A percentile compares a stretch with the other conserved stretches of the same genome.
Evolutionary conservation across 2,888 invertebrate genomes (phyloP).

Genomic region (Lathronympha strigana): DNA sequence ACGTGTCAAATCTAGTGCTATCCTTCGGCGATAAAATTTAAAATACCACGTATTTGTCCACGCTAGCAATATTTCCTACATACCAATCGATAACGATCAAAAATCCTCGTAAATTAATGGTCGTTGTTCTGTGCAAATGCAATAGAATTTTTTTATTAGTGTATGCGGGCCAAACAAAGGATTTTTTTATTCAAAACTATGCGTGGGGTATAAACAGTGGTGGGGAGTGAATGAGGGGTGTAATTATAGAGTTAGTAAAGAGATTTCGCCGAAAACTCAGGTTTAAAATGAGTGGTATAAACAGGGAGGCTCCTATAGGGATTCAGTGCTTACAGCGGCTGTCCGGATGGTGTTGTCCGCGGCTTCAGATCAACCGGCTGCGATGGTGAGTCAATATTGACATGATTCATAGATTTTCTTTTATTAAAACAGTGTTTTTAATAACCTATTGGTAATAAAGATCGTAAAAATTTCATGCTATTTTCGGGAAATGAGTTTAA

Average conservation of each 20-base stretch:
- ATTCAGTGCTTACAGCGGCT: constrained; percentile 83
- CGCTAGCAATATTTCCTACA: constrained; percentile 1
- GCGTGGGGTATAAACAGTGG: constrained; percentile 48
- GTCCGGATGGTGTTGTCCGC: constrained; percentile 83
- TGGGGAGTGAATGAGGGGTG: constrained; percentile 55
- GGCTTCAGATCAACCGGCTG: constrained; percentile 86
- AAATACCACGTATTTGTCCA: constrained; percentile 26
- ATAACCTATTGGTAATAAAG: neutral
- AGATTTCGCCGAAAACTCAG: constrained; percentile 54
- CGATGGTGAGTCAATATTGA: constrained; percentile 83
- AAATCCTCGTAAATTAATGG: neutral
- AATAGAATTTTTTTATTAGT: no score
- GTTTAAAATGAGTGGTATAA: constrained; percentile 82
- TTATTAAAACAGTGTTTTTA: constrained; percentile 7
- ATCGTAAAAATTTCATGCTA: neutral
- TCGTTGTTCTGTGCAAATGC: no score
- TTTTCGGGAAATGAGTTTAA: neutral
- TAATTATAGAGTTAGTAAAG: constrained; percentile 47
- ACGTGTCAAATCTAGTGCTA: constrained; percentile 32
- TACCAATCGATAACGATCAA: neutral
- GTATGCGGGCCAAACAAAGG: constrained; percentile 59
- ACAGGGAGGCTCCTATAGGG: constrained; percentile 87
- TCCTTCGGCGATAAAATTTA: constrained; percentile 23
- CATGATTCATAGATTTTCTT: constrained; percentile 37
- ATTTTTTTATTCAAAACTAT: constrained; percentile 52